Evolutionary conservation across 2,888 invertebrate species (phyloP).

Genomic region (Argynnis bischoffii): DNA sequence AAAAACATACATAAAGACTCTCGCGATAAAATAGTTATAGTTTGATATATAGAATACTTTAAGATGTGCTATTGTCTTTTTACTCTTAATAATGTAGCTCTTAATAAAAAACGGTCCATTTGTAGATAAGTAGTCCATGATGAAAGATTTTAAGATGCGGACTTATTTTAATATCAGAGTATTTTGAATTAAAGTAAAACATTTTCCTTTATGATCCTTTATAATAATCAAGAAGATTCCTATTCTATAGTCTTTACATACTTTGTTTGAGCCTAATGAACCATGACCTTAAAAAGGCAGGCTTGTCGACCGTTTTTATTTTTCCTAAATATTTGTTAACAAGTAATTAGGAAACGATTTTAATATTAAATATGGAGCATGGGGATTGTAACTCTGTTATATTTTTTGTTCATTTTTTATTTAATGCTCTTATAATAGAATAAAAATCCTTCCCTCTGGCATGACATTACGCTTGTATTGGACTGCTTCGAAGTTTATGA

Average conservation of each 20-base stretch:
- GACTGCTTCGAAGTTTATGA: not conserved
- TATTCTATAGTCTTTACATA: not conserved
- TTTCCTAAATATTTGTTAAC: conserved; percentile 22
- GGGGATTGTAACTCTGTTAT: conserved; percentile 9
- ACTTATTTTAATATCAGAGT: not conserved
- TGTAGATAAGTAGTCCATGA: not conserved
- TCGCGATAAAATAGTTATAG: no score
- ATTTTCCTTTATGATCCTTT: not conserved
- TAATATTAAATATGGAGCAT: conserved; percentile 3
- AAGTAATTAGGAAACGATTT: conserved; percentile 28
- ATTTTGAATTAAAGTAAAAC: not conserved
- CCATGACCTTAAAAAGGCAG: not conserved
- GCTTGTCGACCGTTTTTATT: conserved; percentile 5
- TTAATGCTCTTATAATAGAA: conserved; percentile 1
- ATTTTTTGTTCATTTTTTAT: conserved; percentile 9
- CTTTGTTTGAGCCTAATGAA: conserved; percentile 12
- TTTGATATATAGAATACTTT: not conserved
- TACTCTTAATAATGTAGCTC: no score
- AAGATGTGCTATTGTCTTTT: not conserved
- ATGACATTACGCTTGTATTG: not conserved
- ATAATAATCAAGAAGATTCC: not conserved
- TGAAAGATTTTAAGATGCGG: not conserved
- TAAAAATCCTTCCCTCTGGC: not conserved
- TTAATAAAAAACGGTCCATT: not conserved
- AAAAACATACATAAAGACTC: no score